phyloP scores from a whole-genome alignment of 2,113 vertebrate species.

The Antechinus stuartii region DNA sequence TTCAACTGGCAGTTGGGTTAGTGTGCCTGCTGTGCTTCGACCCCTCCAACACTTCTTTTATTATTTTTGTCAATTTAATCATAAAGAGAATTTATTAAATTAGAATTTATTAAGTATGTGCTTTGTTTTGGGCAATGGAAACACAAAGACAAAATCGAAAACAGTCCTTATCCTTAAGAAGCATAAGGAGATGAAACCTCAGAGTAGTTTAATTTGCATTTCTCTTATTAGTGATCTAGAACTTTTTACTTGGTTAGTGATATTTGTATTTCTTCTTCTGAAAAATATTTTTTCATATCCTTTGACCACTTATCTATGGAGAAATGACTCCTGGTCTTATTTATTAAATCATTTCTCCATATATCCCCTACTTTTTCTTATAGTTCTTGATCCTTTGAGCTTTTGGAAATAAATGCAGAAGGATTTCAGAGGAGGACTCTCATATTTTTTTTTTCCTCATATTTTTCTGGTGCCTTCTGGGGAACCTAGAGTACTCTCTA shows the following conservation, averaged over 20 bases:
- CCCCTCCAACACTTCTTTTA: neutral
- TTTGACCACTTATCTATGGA: neutral
- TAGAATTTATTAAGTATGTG: neutral
- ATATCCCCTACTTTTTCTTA: neutral
- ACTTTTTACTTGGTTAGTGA: neutral
- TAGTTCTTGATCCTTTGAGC: neutral
- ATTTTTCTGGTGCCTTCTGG: neutral
- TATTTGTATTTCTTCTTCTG: neutral
- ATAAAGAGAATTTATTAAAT: neutral
- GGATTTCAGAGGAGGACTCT: neutral
- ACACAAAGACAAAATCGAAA: neutral
- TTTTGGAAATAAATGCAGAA: neutral
- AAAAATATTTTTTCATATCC: neutral
- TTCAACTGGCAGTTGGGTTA: neutral
- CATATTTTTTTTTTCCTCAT: neutral
- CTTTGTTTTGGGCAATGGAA: neutral
- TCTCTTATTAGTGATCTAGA: neutral
- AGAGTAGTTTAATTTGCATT: neutral
- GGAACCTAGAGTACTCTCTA: neutral
- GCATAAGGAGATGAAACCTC: neutral
- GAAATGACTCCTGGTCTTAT: neutral
- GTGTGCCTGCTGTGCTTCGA: neutral
- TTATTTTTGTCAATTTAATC: neutral
- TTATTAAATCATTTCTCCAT: neutral
- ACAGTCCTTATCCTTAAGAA: neutral